These are phyloP conservation scores for Scaptomyza graminum DNA, from an alignment of 1,140 invertebrate genomes.

Conservation along the genomic window DNA sequence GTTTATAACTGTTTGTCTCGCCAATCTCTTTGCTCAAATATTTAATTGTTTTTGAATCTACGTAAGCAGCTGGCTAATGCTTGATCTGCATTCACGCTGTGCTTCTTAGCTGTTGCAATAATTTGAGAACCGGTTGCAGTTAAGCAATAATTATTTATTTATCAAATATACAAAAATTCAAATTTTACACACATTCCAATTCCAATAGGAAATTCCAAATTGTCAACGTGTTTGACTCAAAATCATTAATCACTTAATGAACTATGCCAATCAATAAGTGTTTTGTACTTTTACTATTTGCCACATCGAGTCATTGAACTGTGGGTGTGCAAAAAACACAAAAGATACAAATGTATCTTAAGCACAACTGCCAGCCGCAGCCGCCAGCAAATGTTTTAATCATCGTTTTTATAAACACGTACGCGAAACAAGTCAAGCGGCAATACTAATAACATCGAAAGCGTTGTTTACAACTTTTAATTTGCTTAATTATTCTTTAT, in stretches of 20 bases:
- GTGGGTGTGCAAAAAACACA: constrained; percentile 16
- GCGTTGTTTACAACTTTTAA: background rate
- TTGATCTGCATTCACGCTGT: constrained; percentile 8
- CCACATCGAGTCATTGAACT: constrained; percentile 64
- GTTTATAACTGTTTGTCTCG: constrained; percentile 14
- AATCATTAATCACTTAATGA: constrained; percentile 9
- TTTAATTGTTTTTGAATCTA: constrained; percentile 23
- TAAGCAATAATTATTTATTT: constrained; percentile 54
- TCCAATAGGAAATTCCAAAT: constrained; percentile 2
- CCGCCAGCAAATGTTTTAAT: constrained; percentile 40
- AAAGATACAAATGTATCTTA: constrained; percentile 74
- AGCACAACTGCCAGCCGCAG: too few species aligned
- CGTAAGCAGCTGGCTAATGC: constrained; percentile 45
- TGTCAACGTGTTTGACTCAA: background rate
- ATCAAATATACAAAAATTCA: constrained; percentile 31
- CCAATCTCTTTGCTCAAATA: constrained; percentile 24
- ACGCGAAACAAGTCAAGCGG: constrained; percentile 54
- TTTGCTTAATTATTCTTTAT: constrained; percentile 1
- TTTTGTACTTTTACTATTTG: background rate
- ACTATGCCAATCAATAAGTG: constrained; percentile 11
- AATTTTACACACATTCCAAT: constrained; percentile 20
- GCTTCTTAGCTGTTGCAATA: background rate
- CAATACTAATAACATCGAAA: constrained; percentile 15
- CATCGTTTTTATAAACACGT: constrained; percentile 27
- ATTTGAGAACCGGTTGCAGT: constrained; percentile 57